A percentile compares a stretch with the other conserved stretches of the same genome.
Evolutionary conservation across 2,113 vertebrate species (phyloP).

Genomic region (Varanus komodoensis): DNA sequence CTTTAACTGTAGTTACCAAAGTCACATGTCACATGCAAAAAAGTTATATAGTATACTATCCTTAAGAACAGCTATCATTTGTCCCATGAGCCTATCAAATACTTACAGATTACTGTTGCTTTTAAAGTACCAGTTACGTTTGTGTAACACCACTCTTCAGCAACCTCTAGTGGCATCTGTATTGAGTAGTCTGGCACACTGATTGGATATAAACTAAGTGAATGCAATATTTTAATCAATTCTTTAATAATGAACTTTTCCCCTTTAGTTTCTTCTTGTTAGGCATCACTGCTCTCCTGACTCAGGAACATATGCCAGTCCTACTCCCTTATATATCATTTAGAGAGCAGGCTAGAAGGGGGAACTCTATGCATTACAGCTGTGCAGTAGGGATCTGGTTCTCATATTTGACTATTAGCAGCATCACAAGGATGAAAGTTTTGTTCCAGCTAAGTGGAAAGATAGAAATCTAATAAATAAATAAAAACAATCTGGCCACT

Average conservation of each 20-base stretch:
- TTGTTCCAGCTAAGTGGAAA: no score
- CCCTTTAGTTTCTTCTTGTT: background rate
- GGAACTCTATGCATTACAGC: background rate
- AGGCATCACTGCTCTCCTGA: background rate
- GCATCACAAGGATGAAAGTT: background rate
- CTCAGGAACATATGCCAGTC: background rate
- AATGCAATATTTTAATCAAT: background rate
- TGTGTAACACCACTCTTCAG: background rate
- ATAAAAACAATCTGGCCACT: no score
- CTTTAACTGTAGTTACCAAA: slow-evolving; percentile 77
- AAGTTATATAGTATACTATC: slow-evolving; percentile 50
- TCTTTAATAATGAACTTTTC: background rate
- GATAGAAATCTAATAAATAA: no score
- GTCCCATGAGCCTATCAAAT: slow-evolving; percentile 45
- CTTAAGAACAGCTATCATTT: slow-evolving; percentile 44
- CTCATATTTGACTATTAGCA: background rate
- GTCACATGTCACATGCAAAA: slow-evolving; percentile 72
- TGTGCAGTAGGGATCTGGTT: background rate
- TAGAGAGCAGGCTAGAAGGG: no score
- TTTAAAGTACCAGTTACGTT: slow-evolving; percentile 26
- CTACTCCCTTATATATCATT: background rate
- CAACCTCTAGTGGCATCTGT: background rate
- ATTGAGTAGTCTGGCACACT: background rate
- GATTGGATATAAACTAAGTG: background rate
- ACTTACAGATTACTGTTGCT: slow-evolving; percentile 18